Evolutionary conservation across 2,888 invertebrate species (phyloP).

Genomic region (Oligia fasciuncula): DNA sequence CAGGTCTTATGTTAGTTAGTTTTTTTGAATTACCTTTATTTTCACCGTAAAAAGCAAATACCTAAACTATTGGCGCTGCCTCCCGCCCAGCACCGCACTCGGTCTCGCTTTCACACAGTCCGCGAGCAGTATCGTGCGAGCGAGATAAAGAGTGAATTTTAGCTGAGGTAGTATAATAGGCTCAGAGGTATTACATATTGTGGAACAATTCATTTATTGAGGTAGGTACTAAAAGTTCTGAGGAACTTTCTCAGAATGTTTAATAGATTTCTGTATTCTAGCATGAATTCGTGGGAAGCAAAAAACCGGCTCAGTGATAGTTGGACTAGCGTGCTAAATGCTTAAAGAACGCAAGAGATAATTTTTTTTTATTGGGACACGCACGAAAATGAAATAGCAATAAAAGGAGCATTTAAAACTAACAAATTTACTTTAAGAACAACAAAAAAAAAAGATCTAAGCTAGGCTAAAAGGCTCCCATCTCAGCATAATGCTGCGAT

Average conservation of each 20-base stretch:
- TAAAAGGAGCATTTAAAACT: background rate
- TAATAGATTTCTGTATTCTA: background rate
- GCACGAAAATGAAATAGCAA: background rate
- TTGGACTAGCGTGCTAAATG: background rate
- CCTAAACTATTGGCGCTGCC: too few species aligned
- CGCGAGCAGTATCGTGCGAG: too few species aligned
- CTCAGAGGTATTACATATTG: too few species aligned
- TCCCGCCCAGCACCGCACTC: too few species aligned
- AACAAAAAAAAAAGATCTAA: too few species aligned
- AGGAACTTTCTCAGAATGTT: background rate
- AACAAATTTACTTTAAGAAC: background rate
- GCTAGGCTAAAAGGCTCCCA: background rate
- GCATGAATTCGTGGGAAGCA: background rate
- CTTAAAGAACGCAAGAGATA: background rate
- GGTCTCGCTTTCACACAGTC: too few species aligned
- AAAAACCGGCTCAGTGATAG: background rate
- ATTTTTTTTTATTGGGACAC: background rate
- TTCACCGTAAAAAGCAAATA: too few species aligned
- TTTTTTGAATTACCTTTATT: too few species aligned
- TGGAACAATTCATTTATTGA: background rate
- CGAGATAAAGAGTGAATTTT: too few species aligned
- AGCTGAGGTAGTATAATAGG: too few species aligned
- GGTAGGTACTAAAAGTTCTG: background rate
- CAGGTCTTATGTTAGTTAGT: too few species aligned
- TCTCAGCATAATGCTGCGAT: too few species aligned